A percentile compares a stretch with the other conserved stretches of the same genome.
phyloP scores from a whole-genome alignment of 2,888 invertebrate species.

The Polymixis lichenea region DNA sequence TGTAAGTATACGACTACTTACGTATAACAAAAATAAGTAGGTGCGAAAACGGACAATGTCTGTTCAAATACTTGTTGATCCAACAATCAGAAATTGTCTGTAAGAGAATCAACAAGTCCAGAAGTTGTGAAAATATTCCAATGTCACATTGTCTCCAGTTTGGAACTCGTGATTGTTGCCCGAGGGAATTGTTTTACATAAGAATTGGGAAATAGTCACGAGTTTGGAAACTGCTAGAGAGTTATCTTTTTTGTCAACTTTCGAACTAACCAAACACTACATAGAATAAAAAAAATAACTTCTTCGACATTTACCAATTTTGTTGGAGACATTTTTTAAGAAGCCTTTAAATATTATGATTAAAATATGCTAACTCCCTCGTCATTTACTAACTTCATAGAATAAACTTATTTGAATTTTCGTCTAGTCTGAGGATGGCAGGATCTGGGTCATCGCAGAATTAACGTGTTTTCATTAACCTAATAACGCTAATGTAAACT shows the following conservation, averaged over 20 bases:
- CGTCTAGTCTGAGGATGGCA: not conserved
- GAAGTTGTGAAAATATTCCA: slow-evolving; percentile 23
- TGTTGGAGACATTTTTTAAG: not conserved
- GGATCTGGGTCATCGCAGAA: slow-evolving; percentile 32
- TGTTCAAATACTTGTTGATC: slow-evolving; percentile 41
- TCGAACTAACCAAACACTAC: not conserved
- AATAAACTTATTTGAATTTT: not conserved
- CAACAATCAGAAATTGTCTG: slow-evolving; percentile 7
- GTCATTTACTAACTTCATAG: not conserved
- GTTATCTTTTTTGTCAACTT: slow-evolving; percentile 20
- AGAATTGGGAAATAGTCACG: not conserved
- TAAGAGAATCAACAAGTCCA: slow-evolving; percentile 40
- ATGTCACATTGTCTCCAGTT: slow-evolving; percentile 17
- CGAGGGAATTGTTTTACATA: slow-evolving; percentile 17
- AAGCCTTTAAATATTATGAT: slow-evolving; percentile 3
- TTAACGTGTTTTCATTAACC: slow-evolving; percentile 34
- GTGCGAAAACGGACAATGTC: not conserved
- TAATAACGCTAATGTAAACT: slow-evolving; percentile 31
- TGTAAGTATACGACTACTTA: not conserved
- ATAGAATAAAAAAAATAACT: not conserved
- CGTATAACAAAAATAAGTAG: slow-evolving; percentile 22
- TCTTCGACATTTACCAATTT: not conserved
- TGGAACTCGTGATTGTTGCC: slow-evolving; percentile 2
- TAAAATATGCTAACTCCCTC: not conserved
- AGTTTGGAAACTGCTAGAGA: not conserved